phyloP scores from a whole-genome alignment of 2,888 invertebrate genomes.

The Argyresthia goedartella region DNA sequence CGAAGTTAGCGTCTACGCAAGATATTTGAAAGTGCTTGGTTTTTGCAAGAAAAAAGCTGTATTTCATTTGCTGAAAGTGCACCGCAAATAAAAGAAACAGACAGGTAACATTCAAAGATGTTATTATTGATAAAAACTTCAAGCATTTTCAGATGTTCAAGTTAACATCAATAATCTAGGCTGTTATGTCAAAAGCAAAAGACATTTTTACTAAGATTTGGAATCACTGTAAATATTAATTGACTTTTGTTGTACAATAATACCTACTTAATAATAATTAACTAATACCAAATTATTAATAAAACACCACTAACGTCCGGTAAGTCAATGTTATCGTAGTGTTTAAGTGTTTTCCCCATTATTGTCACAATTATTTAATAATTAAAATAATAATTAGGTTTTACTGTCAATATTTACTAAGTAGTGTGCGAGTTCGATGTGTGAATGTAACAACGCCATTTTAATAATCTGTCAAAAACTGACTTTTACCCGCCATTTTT shows the following conservation, averaged over 20 bases:
- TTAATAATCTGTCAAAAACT: too few species aligned
- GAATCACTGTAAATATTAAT: background rate
- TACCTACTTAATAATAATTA: background rate
- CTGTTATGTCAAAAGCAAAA: background rate
- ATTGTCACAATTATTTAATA: slow-evolving; percentile 20
- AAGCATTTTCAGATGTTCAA: background rate
- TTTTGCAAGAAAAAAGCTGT: too few species aligned
- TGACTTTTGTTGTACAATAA: background rate
- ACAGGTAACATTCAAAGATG: background rate
- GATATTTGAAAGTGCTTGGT: too few species aligned
- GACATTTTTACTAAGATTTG: slow-evolving; percentile 1
- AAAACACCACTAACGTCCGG: slow-evolving; percentile 20
- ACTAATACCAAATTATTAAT: slow-evolving; percentile 10
- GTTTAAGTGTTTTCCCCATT: slow-evolving; percentile 18
- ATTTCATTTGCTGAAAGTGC: too few species aligned
- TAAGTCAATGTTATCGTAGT: slow-evolving; percentile 22
- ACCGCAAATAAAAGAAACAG: too few species aligned
- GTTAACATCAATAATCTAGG: background rate
- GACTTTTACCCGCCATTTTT: too few species aligned
- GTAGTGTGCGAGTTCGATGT: background rate
- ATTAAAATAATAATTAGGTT: slow-evolving; percentile 2
- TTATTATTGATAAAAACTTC: slow-evolving; percentile 3
- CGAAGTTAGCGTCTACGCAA: too few species aligned
- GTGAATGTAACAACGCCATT: background rate
- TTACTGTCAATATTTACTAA: slow-evolving; percentile 2